These are phyloP conservation scores for Eupelmus urozonus DNA, from an alignment of 2,888 invertebrate species.

Conservation along the genomic window DNA sequence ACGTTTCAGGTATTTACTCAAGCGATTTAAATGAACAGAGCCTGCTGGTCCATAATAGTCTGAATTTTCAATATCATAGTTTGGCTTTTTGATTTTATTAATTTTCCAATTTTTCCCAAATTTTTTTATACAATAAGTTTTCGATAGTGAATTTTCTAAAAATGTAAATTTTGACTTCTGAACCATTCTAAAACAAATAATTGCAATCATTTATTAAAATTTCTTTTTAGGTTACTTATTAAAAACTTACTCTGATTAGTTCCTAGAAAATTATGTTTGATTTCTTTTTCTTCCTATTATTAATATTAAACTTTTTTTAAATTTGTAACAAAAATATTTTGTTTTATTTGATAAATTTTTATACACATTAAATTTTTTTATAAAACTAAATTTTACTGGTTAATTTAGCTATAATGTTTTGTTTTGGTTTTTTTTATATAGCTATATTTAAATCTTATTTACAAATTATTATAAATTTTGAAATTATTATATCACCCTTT, in stretches of 20 bases:
- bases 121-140: background rate
- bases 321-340: background rate
- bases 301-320: background rate
- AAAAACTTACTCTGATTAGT: background rate
- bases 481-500: too few relatives aligned
- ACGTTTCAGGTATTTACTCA: slow-evolving; percentile 22
- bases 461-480: too few relatives aligned
- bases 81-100: background rate
- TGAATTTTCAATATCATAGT: background rate
- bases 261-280: too few relatives aligned
- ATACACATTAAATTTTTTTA: background rate
- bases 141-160: slow-evolving; percentile 1
- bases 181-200: background rate
- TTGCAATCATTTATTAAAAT: background rate
- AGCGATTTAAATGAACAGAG: background rate
- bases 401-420: too few relatives aligned
- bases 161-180: background rate
- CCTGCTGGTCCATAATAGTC: slow-evolving; percentile 3
- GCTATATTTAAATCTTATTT: too few relatives aligned
- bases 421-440: too few relatives aligned
- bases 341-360: background rate
- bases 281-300: too few relatives aligned
- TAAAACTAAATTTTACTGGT: background rate
- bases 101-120: background rate
- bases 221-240: background rate